phyloP scores from a whole-genome alignment of 2,888 invertebrate species.

The Andrena flavipes region DNA sequence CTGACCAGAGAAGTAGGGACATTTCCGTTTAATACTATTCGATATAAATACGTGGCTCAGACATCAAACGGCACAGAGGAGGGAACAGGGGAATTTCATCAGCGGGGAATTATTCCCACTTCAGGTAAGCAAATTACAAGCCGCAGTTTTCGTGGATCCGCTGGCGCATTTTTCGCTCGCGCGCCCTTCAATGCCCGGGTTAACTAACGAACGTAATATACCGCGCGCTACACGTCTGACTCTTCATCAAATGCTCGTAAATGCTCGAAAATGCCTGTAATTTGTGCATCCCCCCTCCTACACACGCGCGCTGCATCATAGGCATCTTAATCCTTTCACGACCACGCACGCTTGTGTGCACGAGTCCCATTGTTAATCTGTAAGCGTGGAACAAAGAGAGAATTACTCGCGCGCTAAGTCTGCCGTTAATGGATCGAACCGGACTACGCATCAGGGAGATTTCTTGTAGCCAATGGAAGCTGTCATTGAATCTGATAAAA shows the following conservation, averaged over 20 bases:
- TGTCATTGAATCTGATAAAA: conserved; percentile 7
- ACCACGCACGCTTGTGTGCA: background rate
- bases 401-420: background rate
- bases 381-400: conserved; percentile 21
- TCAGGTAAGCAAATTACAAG: background rate
- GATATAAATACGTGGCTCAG: too few species aligned
- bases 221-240: background rate
- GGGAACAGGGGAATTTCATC: too few species aligned
- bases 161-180: conserved; percentile 4
- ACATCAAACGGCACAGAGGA: too few species aligned
- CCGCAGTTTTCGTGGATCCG: background rate
- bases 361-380: conserved; percentile 10
- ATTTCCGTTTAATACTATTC: too few species aligned
- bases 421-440: background rate
- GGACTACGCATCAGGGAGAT: background rate
- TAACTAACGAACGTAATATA: conserved; percentile 36
- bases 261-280: conserved; percentile 3
- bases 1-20: too few species aligned
- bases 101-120: conserved; percentile 1
- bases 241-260: background rate
- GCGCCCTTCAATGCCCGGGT: conserved; percentile 2
- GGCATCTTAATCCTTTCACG: conserved; percentile 20
- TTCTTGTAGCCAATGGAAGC: background rate
- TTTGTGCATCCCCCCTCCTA: background rate
- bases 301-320: background rate